phyloP scores from a whole-genome alignment of 92 coral and sea anemone species.

The Parazoanthus swiftii region DNA sequence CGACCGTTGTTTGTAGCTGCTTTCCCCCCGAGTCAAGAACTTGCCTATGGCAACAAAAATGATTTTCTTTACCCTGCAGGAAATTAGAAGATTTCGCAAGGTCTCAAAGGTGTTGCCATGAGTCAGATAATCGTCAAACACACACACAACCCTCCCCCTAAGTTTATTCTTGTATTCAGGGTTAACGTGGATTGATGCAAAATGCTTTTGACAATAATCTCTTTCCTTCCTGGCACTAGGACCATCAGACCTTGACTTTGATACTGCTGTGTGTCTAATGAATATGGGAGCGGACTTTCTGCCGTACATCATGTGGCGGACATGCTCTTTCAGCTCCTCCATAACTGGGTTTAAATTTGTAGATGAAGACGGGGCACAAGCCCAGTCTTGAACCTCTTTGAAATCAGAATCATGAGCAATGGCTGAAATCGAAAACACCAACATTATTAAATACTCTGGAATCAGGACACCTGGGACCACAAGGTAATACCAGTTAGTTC shows the following conservation, averaged over 20 bases:
- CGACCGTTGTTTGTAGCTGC: not conserved
- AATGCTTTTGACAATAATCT: constrained; percentile 52
- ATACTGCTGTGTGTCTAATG: constrained; percentile 20
- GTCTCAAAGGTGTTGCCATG: constrained; percentile 46
- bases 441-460: too few species aligned
- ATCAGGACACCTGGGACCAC: too few species aligned
- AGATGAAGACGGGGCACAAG: constrained; percentile 52
- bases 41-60: constrained; percentile 60
- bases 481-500: too few species aligned
- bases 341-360: constrained; percentile 11
- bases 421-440: constrained; percentile 31
- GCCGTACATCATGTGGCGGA: constrained; percentile 50
- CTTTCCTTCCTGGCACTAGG: not conserved
- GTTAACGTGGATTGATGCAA: constrained; percentile 40
- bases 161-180: constrained; percentile 33
- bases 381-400: constrained; percentile 59
- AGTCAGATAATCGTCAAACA: constrained; percentile 48
- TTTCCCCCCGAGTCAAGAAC: not conserved
- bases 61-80: constrained; percentile 43
- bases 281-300: constrained; percentile 42
- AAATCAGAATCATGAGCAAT: constrained; percentile 54
- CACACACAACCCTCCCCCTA: constrained; percentile 53
- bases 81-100: constrained; percentile 42
- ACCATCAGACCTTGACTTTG: constrained; percentile 38
- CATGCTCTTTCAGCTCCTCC: constrained; percentile 47